Conservation (phyloP, 1,140 invertebrate genomes). For the Procambarus clarkii region DNA sequence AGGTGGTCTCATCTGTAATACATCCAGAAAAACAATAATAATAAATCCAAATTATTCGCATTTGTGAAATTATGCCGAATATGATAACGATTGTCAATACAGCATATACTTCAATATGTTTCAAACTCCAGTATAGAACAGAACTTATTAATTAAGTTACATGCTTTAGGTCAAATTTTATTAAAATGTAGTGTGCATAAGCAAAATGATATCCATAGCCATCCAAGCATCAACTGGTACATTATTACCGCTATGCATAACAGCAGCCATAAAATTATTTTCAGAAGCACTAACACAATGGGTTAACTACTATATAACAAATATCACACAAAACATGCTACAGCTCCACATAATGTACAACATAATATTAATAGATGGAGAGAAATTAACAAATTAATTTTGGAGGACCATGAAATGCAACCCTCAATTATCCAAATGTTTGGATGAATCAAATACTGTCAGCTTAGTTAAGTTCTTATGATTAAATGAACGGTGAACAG, state of each 20-base stretch:
- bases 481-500: too few species aligned
- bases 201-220: neutral
- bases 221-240: neutral
- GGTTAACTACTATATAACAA: neutral
- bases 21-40: neutral
- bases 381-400: too few species aligned
- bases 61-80: neutral
- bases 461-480: too few species aligned
- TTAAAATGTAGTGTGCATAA: neutral
- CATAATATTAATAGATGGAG: too few species aligned
- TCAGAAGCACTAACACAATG: neutral
- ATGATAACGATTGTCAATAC: too few species aligned
- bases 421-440: too few species aligned
- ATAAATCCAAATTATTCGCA: neutral
- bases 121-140: neutral
- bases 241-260: neutral
- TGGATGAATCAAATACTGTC: too few species aligned
- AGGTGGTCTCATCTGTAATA: neutral
- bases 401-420: too few species aligned
- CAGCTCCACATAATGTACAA: neutral
- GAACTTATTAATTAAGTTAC: neutral
- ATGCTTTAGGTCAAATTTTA: neutral
- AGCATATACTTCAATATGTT: neutral
- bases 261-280: neutral
- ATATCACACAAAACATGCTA: neutral